Conservation (phyloP, 2,113 vertebrate species). For the Mungos mungo region DNA sequence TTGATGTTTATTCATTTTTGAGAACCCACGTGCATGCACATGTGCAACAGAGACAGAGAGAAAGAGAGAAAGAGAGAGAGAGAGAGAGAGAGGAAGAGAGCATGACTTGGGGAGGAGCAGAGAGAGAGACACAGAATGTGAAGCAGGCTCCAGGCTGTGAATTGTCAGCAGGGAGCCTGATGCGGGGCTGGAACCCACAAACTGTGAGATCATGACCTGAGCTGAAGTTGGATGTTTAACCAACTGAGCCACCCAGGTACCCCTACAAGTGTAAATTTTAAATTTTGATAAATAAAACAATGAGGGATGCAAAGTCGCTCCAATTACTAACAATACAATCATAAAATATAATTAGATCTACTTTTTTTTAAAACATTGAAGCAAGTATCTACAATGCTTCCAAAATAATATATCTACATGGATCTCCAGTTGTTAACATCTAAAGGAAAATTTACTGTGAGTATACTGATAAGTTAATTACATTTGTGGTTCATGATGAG, state of each 20-base stretch:
- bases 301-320: not conserved
- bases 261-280: not conserved
- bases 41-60: too few relatives aligned
- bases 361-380: constrained; percentile 11
- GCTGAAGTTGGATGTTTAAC: too few relatives aligned
- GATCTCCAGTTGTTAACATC: not conserved
- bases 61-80: too few relatives aligned
- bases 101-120: too few relatives aligned
- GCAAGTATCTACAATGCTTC: not conserved
- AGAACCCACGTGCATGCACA: too few relatives aligned
- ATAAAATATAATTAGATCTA: not conserved
- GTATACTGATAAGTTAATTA: not conserved
- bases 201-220: too few relatives aligned
- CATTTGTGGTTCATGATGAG: not conserved
- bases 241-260: too few relatives aligned
- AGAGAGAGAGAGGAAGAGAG: too few relatives aligned
- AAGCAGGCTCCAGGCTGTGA: too few relatives aligned
- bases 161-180: too few relatives aligned
- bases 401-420: not conserved
- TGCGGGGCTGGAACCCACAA: too few relatives aligned
- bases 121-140: too few relatives aligned
- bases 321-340: not conserved
- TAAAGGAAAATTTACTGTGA: constrained; percentile 9
- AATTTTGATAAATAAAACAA: not conserved
- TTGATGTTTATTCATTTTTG: not conserved